phyloP scores from a whole-genome alignment of 2,888 invertebrate species.

The Crossocerus cetratus region DNA sequence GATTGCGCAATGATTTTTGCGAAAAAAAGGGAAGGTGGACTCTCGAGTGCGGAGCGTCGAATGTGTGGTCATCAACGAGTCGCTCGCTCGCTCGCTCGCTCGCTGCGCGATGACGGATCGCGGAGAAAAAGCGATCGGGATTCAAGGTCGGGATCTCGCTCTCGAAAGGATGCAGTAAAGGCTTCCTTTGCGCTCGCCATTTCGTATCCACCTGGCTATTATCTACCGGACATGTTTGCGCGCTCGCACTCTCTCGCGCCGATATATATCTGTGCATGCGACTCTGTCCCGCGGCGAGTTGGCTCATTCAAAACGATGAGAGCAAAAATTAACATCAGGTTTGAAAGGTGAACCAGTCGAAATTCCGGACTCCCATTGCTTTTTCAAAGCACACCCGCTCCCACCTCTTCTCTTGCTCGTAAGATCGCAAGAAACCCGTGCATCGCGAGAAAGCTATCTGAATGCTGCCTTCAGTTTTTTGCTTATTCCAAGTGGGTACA shows the following conservation, averaged over 20 bases:
- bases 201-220: conserved; percentile 64
- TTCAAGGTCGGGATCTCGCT: conserved; percentile 66
- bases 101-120: conserved; percentile 55
- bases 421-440: conserved; percentile 12
- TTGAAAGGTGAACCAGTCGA: conserved; percentile 61
- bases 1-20: conserved; percentile 53
- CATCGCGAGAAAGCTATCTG: conserved; percentile 6
- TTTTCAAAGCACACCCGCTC: conserved; percentile 8
- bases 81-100: conserved; percentile 13
- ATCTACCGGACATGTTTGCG: conserved; percentile 48
- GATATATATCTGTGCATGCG: conserved; percentile 29
- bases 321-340: conserved; percentile 43
- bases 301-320: conserved; percentile 18
- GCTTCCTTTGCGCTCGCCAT: conserved; percentile 60
- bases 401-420: conserved; percentile 19
- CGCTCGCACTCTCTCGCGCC: conserved; percentile 10
- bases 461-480: neutral
- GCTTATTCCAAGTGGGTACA: neutral
- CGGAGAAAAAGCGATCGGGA: conserved; percentile 69
- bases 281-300: no score
- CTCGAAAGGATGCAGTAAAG: conserved; percentile 54
- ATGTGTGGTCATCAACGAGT: conserved; percentile 58
- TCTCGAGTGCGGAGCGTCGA: conserved; percentile 35
- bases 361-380: conserved; percentile 53
- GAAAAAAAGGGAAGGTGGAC: conserved; percentile 28